Evolutionary conservation across 2,113 vertebrate genomes (phyloP), one percentile per base, ranked within the genome.

Genomic region (Electrona antarctica): DNA sequence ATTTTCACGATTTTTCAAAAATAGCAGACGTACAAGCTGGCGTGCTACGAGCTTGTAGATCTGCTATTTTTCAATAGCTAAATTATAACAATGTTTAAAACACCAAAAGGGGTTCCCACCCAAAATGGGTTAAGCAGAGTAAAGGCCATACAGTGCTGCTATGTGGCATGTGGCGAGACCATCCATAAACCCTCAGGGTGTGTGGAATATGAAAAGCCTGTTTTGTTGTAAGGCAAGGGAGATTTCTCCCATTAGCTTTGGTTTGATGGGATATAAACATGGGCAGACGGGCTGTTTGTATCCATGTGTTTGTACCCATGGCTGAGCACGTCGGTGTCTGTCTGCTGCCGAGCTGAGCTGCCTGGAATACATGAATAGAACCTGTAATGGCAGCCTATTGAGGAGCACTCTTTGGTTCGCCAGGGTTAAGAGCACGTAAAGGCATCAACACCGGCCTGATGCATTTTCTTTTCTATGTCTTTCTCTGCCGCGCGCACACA

Each of bases 221-320:
- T 78, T 79, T 76, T 77, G 77, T 79, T 75, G 85, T 76, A 72
- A 77, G 80, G 78, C 77, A 74, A 74, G 73, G 70, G 82, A 88
- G 79, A 83, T 75, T 74, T 83, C 66, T 78, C 71, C 73, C 79
- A 90, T 90, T 91, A 88, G 88, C 85, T 84, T 86, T 73, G 10
- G 64, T 88, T 83, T 88, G 87, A 90, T 88, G 82, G 84, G 77
- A 73, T 57, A 85, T 84, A 85, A 91, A 87, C 90, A 84, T 55
- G 81, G 63, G 84, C 74, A 67, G 8, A 72, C 83, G 74, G 75
- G 77, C 68, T 6, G 64, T 71, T 81, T 84, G 82, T 84, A 77
- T 89, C 82, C 86, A 86, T 12, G 85, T 21, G 21, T 21, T 21
- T 21, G 21, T 83, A 82, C 83, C 73, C 74, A 84, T 80, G 84